Conservation (phyloP, 2,113 vertebrate genomes). For the Bubalus kerabau region DNA sequence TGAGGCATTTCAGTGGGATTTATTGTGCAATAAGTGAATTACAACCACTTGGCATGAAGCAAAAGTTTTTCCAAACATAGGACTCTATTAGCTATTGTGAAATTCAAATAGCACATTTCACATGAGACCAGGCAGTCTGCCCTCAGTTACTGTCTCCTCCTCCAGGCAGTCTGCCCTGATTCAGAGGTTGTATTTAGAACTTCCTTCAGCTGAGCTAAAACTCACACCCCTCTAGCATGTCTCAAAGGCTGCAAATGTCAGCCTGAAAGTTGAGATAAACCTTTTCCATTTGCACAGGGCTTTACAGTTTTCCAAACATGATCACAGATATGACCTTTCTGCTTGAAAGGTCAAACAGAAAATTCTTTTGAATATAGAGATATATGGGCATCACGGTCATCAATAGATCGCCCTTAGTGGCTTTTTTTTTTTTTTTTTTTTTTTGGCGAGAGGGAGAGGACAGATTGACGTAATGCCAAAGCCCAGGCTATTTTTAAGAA, state of each 20-base stretch:
- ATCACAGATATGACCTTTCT: slow-evolving; percentile 29
- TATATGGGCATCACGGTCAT: not conserved
- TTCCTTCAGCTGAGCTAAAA: not conserved
- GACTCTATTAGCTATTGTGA: not conserved
- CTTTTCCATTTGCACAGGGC: slow-evolving; percentile 14
- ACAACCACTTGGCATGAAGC: slow-evolving; percentile 44
- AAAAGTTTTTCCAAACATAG: not conserved
- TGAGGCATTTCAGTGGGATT: slow-evolving; percentile 61
- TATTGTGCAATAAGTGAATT: slow-evolving; percentile 65
- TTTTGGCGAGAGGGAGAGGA: not conserved
- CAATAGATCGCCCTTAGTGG: not conserved
- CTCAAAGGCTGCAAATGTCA: slow-evolving; percentile 8
- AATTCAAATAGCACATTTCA: not conserved
- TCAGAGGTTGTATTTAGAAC: not conserved
- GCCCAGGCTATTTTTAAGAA: not conserved
- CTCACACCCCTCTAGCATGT: not conserved
- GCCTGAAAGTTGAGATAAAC: not conserved
- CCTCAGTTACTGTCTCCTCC: not conserved
- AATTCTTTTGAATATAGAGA: slow-evolving; percentile 47
- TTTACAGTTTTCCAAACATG: slow-evolving; percentile 37
- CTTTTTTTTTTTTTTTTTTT: not conserved
- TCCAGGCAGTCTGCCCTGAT: slow-evolving; percentile 29
- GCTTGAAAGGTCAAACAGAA: slow-evolving; percentile 52
- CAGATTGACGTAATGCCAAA: not conserved
- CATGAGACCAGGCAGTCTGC: not conserved